Base-by-base conservation (phyloP, 2,888 invertebrate species). In the Tiliacea citrago region DNA sequence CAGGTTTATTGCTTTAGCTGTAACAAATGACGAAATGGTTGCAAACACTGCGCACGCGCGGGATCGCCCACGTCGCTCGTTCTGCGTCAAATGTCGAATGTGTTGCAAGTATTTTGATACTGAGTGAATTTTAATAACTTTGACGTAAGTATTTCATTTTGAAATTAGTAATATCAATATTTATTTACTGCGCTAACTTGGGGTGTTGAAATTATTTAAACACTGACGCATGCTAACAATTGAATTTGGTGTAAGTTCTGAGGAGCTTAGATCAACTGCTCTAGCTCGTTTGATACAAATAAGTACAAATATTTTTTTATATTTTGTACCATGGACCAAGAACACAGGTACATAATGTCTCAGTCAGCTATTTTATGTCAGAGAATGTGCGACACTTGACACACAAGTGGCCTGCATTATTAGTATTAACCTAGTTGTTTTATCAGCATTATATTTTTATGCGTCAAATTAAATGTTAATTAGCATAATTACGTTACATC, bases 1-100 rank as follows among this genome's bases (percentile, higher is more conserved):
- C 9, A 12, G 24, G n/a, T 65, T 73, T 73, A 81, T 74, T 60
- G 57, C 73, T 70, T 68, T 68, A 63, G 71, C 70, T 68, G 61
- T 66, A 60, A n/a, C 53, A 39, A 61, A 66, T 85, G 66, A 60
- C 79, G 79, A 76, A 74, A 79, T 47, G 51, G 60, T 75, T 75
- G 71, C 73, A 62, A 55, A 53, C n/a, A 60, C 16, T 21, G 63
- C 69, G 71, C 73, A 71, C 61, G 79, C 79, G 51, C 68, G 61
- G 68, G 45, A 67, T 67, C 69, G 16, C 61, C 61, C n/a, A 66
- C 68, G 66, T n/a, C n/a, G 67, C 61, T 68, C 47, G 68, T 69
- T 42, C 24, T n/a, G 24, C 55, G 67, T n/a, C 61, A 60, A 67
- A 62, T 66, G 68, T 78, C 53, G 24, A 68, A 47, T 55, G 35